Conservation (phyloP, 2,888 invertebrate species). For the Scaptomyza cyrtandrae region DNA sequence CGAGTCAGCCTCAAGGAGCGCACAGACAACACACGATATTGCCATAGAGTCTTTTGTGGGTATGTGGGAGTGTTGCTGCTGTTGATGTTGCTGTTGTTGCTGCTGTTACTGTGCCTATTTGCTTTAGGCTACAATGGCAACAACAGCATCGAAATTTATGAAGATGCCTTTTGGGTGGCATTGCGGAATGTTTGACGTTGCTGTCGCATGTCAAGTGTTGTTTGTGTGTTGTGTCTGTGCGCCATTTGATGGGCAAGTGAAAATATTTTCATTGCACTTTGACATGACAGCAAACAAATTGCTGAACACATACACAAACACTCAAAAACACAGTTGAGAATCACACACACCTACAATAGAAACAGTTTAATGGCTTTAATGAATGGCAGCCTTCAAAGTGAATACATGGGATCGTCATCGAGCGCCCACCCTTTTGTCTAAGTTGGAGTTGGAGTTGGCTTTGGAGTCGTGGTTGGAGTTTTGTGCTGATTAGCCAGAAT, state of each 20-base stretch:
- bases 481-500: conserved; percentile 79
- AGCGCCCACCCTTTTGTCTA: conserved; percentile 64
- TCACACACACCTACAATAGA: conserved; percentile 61
- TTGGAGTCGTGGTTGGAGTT: conserved; percentile 16
- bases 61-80: conserved; percentile 75
- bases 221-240: conserved; percentile 37
- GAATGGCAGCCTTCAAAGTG: conserved; percentile 75
- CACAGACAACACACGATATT: conserved; percentile 74
- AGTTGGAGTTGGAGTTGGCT: conserved; percentile 10
- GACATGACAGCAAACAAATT: conserved; percentile 80
- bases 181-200: conserved; percentile 79
- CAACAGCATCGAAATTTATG: conserved; percentile 70
- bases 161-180: conserved; percentile 81
- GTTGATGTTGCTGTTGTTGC: conserved; percentile 23
- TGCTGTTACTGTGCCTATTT: conserved; percentile 30
- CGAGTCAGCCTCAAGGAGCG: conserved; percentile 71
- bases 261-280: conserved; percentile 82
- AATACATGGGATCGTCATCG: conserved; percentile 71
- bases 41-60: conserved; percentile 55
- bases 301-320: conserved; percentile 38
- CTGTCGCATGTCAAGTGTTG: conserved; percentile 74
- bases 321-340: conserved; percentile 13
- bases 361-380: conserved; percentile 72
- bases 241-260: conserved; percentile 69
- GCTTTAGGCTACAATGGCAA: conserved; percentile 41